A percentile compares a stretch with the other conserved stretches of the same genome.
Conservation (phyloP, 2,797 vertebrate genomes). For the Chromis chromis region DNA sequence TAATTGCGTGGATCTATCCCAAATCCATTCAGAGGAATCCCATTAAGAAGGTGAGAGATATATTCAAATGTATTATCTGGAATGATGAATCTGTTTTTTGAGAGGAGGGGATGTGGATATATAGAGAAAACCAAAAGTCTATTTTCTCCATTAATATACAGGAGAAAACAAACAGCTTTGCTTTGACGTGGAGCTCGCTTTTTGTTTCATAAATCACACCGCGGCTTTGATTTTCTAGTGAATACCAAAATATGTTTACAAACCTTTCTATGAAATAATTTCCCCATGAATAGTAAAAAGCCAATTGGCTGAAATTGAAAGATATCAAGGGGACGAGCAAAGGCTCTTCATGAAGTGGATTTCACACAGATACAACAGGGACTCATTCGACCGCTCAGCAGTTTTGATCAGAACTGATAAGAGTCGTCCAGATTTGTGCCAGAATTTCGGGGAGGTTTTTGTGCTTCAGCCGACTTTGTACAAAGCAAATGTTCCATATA, state of each 20-base stretch:
- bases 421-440: constrained; percentile 8
- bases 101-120: constrained; percentile 13
- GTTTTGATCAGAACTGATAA: constrained; percentile 27
- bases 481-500: constrained; percentile 16
- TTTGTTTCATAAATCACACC: constrained; percentile 28
- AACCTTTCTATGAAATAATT: constrained; percentile 42
- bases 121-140: not conserved
- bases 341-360: not conserved
- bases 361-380: constrained; percentile 28
- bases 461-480: constrained; percentile 5
- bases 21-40: constrained; percentile 21
- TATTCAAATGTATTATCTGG: constrained; percentile 30
- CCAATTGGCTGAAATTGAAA: constrained; percentile 47
- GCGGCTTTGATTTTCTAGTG: constrained; percentile 46
- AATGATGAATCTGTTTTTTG: constrained; percentile 21
- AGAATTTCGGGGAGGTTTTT: not conserved
- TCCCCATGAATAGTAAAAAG: constrained; percentile 44
- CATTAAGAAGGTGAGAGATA: constrained; percentile 5
- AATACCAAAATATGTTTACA: constrained; percentile 36
- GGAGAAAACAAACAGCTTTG: constrained; percentile 30
- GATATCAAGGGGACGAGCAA: constrained; percentile 24
- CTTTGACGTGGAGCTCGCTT: constrained; percentile 24
- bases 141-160: constrained; percentile 16
- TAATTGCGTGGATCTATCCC: constrained; percentile 18
- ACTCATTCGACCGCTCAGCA: constrained; percentile 36